A percentile compares a stretch with the other conserved stretches of the same genome.
Evolutionary conservation across 2,888 invertebrate species (phyloP).

Genomic region (Xanthorhoe designata): DNA sequence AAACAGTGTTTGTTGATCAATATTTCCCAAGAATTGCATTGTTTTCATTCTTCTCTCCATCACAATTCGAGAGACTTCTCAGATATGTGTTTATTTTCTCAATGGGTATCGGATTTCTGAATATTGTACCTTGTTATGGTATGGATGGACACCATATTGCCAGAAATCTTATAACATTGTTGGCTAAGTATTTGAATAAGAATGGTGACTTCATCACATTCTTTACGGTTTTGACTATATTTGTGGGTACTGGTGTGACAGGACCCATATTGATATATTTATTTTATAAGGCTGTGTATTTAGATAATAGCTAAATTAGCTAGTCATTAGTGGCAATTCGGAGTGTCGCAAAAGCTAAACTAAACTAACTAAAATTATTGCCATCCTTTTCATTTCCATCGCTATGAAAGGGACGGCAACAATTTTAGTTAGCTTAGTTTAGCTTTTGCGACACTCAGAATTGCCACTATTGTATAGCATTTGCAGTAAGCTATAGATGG

Average conservation of each 20-base stretch:
- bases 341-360: too few relatives aligned
- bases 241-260: slow-evolving; percentile 90
- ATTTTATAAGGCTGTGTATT: slow-evolving; percentile 72
- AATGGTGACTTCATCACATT: slow-evolving; percentile 83
- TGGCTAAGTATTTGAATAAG: slow-evolving; percentile 86
- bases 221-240: slow-evolving; percentile 87
- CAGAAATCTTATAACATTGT: slow-evolving; percentile 87
- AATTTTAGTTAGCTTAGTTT: too few relatives aligned
- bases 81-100: slow-evolving; percentile 95
- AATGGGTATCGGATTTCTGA: slow-evolving; percentile 94
- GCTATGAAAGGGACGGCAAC: too few relatives aligned
- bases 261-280: slow-evolving; percentile 86
- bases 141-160: slow-evolving; percentile 97
- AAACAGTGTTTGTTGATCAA: slow-evolving; percentile 90
- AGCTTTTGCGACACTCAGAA: too few relatives aligned
- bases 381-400: too few relatives aligned
- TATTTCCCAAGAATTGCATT: slow-evolving; percentile 90
- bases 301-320: slow-evolving; percentile 49
- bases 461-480: too few relatives aligned
- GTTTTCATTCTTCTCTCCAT: slow-evolving; percentile 87
- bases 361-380: too few relatives aligned
- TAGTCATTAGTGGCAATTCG: neutral
- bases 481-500: neutral
- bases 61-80: slow-evolving; percentile 89
- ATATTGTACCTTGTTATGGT: slow-evolving; percentile 96